A percentile compares a stretch with the other conserved stretches of the same genome.
Evolutionary conservation across 2,888 invertebrate genomes (phyloP).

Genomic region (Leucoptera coffeella): DNA sequence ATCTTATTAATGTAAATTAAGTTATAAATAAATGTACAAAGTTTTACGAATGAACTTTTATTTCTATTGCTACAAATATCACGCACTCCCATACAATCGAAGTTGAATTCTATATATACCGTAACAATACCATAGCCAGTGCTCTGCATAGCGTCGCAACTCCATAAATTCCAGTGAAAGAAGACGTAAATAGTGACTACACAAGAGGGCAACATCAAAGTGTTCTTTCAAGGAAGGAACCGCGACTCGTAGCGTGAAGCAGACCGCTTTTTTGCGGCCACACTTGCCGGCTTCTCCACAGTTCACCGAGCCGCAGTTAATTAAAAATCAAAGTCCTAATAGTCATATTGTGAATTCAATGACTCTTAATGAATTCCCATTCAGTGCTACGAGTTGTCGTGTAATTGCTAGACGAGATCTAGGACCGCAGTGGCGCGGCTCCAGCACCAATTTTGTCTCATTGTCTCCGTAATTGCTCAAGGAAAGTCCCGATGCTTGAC

Average conservation of each 20-base stretch:
- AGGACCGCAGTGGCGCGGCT: constrained; percentile 29
- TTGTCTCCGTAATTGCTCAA: constrained; percentile 47
- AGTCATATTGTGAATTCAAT: constrained; percentile 45
- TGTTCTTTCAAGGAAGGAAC: constrained; percentile 17
- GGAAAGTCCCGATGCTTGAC: constrained; percentile 17
- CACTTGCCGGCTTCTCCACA: constrained; percentile 9
- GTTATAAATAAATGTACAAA: too few species aligned
- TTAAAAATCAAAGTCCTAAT: constrained; percentile 37
- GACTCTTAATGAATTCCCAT: constrained; percentile 44
- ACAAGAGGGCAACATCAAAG: constrained; percentile 36
- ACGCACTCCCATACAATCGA: too few species aligned
- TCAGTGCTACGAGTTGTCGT: constrained; percentile 33
- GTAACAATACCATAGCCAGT: too few species aligned
- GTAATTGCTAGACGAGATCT: constrained; percentile 35
- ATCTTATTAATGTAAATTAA: too few species aligned
- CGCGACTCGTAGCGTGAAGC: not conserved
- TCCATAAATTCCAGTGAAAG: constrained; percentile 27
- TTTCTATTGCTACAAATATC: too few species aligned
- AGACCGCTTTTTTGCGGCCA: constrained; percentile 7
- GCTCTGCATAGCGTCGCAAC: constrained; percentile 9
- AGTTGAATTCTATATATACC: too few species aligned
- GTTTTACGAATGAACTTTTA: too few species aligned
- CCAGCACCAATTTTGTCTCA: constrained; percentile 44
- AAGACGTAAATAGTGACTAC: constrained; percentile 24
- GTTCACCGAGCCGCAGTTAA: constrained; percentile 16